Conservation (phyloP, 1,140 invertebrate species). For the Helicoverpa zea region DNA sequence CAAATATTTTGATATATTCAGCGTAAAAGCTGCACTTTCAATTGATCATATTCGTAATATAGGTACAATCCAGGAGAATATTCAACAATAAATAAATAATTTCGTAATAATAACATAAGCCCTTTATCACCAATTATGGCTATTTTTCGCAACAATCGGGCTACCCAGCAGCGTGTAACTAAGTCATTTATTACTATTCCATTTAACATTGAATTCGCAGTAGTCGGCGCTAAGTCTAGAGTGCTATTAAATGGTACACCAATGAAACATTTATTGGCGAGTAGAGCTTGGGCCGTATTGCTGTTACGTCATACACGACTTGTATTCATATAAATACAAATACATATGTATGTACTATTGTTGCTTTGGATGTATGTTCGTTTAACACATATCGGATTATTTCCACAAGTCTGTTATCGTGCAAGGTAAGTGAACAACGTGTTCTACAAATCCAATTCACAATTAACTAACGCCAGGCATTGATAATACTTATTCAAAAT, state of each 20-base stretch:
- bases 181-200: slow-evolving; percentile 11
- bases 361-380: neutral
- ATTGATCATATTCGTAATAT: too few species aligned
- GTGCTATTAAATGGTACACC: slow-evolving; percentile 1
- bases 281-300: neutral
- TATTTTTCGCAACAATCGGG: neutral
- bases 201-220: slow-evolving; percentile 7
- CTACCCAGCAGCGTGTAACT: neutral
- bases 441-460: neutral
- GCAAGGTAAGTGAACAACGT: neutral
- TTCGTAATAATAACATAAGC: too few species aligned
- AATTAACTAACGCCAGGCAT: too few species aligned
- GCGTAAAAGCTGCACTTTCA: too few species aligned
- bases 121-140: neutral
- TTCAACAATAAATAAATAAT: too few species aligned
- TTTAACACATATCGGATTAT: neutral
- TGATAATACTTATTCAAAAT: neutral
- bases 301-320: neutral
- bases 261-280: slow-evolving; percentile 10
- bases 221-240: neutral
- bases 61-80: too few species aligned
- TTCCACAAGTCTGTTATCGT: neutral
- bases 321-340: neutral
- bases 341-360: neutral
- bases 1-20: too few species aligned